phyloP scores from a whole-genome alignment of 2,113 vertebrate genomes.

The Caretta caretta region DNA sequence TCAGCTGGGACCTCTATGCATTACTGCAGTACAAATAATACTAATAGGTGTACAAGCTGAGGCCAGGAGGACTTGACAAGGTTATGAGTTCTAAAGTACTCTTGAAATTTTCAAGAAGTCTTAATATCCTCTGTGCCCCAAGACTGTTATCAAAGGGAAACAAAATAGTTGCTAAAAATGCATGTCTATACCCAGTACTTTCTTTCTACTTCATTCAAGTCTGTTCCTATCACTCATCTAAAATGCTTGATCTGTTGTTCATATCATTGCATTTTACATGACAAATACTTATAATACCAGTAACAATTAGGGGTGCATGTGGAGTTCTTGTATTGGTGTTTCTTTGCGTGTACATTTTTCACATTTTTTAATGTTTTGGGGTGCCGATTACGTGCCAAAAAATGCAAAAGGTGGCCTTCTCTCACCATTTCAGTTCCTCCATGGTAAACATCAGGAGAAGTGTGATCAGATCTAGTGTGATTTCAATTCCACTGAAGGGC shows the following conservation, averaged over 20 bases:
- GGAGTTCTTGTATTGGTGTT: neutral
- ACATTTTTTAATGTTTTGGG: neutral
- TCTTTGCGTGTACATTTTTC: neutral
- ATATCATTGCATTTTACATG: neutral
- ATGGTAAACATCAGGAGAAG: neutral
- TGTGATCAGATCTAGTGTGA: neutral
- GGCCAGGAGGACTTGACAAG: neutral
- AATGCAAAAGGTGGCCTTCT: neutral
- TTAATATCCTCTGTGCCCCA: neutral
- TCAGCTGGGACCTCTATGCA: neutral
- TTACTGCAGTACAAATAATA: neutral
- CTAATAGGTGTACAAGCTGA: neutral
- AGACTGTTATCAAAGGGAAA: neutral
- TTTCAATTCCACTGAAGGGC: neutral
- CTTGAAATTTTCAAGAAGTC: neutral
- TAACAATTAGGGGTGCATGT: neutral
- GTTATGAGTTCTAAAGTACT: neutral
- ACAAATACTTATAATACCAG: neutral
- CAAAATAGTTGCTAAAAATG: neutral
- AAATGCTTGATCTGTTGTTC: neutral
- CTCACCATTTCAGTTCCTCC: neutral
- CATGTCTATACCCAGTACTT: neutral
- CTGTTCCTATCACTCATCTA: neutral
- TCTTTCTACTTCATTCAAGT: neutral
- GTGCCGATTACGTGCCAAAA: neutral